Conservation (phyloP, 1,140 invertebrate genomes). For the Aphelenchoides besseyi region DNA sequence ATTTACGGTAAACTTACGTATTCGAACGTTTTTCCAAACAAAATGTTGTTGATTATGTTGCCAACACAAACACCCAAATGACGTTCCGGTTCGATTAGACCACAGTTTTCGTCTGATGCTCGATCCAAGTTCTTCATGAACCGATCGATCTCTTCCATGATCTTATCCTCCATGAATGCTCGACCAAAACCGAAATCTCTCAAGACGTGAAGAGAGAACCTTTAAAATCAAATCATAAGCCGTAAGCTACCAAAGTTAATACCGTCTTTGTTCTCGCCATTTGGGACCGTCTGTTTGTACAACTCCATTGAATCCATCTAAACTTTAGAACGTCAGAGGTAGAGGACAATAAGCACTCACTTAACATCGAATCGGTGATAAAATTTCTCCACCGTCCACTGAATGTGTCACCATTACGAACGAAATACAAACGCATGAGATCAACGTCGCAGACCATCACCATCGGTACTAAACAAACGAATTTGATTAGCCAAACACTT, state of each 20-base stretch:
- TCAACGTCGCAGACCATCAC: constrained; percentile 55
- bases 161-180: constrained; percentile 77
- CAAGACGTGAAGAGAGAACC: constrained; percentile 80
- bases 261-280: constrained; percentile 85
- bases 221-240: background rate
- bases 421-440: constrained; percentile 55
- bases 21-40: constrained; percentile 55
- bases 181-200: constrained; percentile 80
- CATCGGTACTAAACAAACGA: constrained; percentile 37
- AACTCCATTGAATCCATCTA: constrained; percentile 57
- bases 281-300: constrained; percentile 72
- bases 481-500: background rate
- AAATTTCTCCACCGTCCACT: constrained; percentile 59
- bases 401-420: constrained; percentile 56
- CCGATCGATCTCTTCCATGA: constrained; percentile 69
- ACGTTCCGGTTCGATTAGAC: constrained; percentile 9
- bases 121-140: constrained; percentile 33
- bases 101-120: background rate
- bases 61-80: constrained; percentile 52
- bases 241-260: constrained; percentile 68
- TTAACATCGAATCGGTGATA: constrained; percentile 56
- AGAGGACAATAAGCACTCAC: constrained; percentile 33
- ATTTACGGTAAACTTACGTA: constrained; percentile 44
- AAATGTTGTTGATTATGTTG: constrained; percentile 61
- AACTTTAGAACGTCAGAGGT: constrained; percentile 17